A percentile compares a stretch with the other conserved stretches of the same genome.
Conservation (phyloP, 2,797 vertebrate species). For the Amblyopsis hoosieri region DNA sequence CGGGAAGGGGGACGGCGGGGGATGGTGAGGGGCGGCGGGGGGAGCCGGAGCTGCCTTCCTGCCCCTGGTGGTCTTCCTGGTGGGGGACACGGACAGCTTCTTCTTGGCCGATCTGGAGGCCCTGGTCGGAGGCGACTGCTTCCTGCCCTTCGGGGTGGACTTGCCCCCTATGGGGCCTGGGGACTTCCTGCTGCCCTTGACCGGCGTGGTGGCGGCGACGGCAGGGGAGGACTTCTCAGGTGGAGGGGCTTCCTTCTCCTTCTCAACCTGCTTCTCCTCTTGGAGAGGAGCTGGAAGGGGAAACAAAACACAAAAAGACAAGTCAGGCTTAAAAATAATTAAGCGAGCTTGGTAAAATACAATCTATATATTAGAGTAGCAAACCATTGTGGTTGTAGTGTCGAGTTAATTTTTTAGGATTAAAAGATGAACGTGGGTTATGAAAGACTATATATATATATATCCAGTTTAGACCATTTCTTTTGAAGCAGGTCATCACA, state of each 20-base stretch:
- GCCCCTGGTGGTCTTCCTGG: slow-evolving; percentile 53
- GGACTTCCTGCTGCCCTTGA: slow-evolving; percentile 67
- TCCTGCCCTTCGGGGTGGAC: slow-evolving; percentile 75
- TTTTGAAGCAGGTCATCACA: not conserved
- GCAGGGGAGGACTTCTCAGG: slow-evolving; percentile 68
- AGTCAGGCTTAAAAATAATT: slow-evolving; percentile 7
- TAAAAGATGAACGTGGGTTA: not conserved
- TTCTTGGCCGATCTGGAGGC: slow-evolving; percentile 76
- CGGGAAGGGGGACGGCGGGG: slow-evolving; percentile 54
- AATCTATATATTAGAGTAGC: not conserved
- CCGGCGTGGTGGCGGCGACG: slow-evolving; percentile 31
- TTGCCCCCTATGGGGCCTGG: slow-evolving; percentile 54
- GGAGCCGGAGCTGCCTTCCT: slow-evolving; percentile 70
- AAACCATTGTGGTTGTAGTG: not conserved
- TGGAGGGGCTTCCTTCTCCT: slow-evolving; percentile 59
- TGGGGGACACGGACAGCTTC: slow-evolving; percentile 44
- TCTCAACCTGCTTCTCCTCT: slow-evolving; percentile 71
- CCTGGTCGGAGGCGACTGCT: slow-evolving; percentile 53
- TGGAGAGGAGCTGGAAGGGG: slow-evolving; percentile 57
- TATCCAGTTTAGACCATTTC: not conserved
- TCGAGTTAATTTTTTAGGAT: not conserved
- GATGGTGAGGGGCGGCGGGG: not conserved
- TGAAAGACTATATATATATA: not conserved
- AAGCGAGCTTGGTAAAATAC: not conserved
- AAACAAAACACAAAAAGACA: slow-evolving; percentile 46